phyloP scores from a whole-genome alignment of 2,888 invertebrate species.

The Leucoptera coffeella region DNA sequence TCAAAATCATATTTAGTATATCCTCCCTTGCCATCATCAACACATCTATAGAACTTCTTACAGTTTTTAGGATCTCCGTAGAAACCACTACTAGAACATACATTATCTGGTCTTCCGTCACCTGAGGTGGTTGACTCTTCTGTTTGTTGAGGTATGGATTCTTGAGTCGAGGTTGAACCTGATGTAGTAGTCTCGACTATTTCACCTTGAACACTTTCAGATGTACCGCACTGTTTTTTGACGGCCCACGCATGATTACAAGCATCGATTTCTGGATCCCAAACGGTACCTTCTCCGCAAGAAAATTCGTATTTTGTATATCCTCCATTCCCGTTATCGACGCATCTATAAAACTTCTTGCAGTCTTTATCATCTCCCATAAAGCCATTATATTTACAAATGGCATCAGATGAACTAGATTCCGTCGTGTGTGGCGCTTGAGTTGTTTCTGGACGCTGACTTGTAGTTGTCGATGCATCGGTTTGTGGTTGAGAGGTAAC shows the following conservation, averaged over 20 bases:
- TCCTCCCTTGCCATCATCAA: slow-evolving; percentile 49
- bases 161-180: not conserved
- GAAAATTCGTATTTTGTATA: slow-evolving; percentile 63
- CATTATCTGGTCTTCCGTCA: slow-evolving; percentile 7
- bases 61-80: slow-evolving; percentile 61
- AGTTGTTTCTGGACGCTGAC: slow-evolving; percentile 10
- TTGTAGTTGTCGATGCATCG: slow-evolving; percentile 7
- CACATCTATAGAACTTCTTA: slow-evolving; percentile 69
- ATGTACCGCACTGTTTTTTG: slow-evolving; percentile 8
- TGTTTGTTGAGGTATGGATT: not conserved
- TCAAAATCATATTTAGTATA: slow-evolving; percentile 62
- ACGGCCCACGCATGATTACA: slow-evolving; percentile 63
- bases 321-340: slow-evolving; percentile 52
- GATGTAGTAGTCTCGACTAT: not conserved
- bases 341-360: slow-evolving; percentile 72
- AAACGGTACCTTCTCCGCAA: slow-evolving; percentile 71
- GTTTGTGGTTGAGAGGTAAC: slow-evolving; percentile 5
- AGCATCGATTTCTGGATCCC: slow-evolving; percentile 62
- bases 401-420: slow-evolving; percentile 2
- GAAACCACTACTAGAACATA: slow-evolving; percentile 60
- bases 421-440: slow-evolving; percentile 6
- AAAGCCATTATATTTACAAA: slow-evolving; percentile 53
- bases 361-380: slow-evolving; percentile 63
- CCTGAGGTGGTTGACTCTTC: slow-evolving; percentile 3
- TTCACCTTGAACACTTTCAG: slow-evolving; percentile 2